phyloP scores from a whole-genome alignment of 2,888 invertebrate genomes.

The Ashinkailepas kermadecensis region DNA sequence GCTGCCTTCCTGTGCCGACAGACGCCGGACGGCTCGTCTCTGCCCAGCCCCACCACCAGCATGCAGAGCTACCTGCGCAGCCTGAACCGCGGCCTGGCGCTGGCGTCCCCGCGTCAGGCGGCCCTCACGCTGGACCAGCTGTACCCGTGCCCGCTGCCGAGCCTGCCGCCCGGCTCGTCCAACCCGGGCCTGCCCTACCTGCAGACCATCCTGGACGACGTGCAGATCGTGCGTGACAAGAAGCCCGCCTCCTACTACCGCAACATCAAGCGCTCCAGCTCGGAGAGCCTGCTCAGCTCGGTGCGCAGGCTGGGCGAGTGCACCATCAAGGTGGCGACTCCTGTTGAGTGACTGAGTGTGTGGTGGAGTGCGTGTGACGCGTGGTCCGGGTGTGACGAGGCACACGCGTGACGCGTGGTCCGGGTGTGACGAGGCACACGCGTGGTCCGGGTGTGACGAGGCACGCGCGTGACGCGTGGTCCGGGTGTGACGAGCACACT shows the following conservation, averaged over 20 bases:
- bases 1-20: neutral
- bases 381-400: too few species aligned
- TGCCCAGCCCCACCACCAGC: slow-evolving; percentile 1
- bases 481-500: too few species aligned
- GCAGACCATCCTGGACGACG: slow-evolving; percentile 20
- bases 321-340: neutral
- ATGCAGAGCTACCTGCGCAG: slow-evolving; percentile 4
- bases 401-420: too few species aligned
- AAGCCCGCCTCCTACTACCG: slow-evolving; percentile 6
- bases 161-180: neutral
- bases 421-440: too few species aligned
- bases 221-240: slow-evolving; percentile 14
- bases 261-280: neutral
- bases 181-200: slow-evolving; percentile 19
- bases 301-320: neutral
- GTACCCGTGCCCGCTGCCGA: neutral
- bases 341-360: neutral
- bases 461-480: too few species aligned
- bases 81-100: neutral
- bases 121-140: neutral
- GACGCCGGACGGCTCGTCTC: neutral
- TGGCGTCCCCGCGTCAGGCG: neutral
- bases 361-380: too few species aligned
- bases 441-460: too few species aligned
- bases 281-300: neutral